Percentiles rank a stretch among this genome's conserved stretches.
These are phyloP conservation scores for Rapana venosa DNA, from an alignment of 2,888 invertebrate species.

Conservation along the genomic window DNA sequence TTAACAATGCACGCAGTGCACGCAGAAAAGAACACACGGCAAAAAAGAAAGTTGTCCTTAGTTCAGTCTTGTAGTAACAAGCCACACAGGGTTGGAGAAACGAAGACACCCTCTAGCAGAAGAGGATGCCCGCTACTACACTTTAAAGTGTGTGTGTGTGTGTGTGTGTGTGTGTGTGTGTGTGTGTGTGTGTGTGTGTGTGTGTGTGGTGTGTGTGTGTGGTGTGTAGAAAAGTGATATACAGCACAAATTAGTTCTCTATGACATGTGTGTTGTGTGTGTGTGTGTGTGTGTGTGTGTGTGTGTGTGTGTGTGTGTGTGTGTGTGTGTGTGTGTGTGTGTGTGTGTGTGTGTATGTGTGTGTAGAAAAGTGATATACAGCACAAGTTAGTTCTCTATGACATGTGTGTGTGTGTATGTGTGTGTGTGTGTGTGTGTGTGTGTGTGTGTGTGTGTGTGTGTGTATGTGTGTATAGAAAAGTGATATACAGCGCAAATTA, in stretches of 20 bases:
- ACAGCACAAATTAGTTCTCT: neutral
- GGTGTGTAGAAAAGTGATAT: too few species aligned
- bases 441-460: neutral
- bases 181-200: neutral
- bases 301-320: slow-evolving; percentile 16
- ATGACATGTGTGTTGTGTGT: neutral
- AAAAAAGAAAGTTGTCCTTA: too few species aligned
- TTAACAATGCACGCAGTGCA: too few species aligned
- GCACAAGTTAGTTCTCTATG: neutral
- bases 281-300: slow-evolving; percentile 1
- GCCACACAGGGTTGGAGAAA: too few species aligned
- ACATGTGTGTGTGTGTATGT: neutral
- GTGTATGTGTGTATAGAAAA: neutral
- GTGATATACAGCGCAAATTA: too few species aligned
- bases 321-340: neutral
- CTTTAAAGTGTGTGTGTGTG: too few species aligned
- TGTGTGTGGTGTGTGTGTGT: neutral
- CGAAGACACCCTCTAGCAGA: too few species aligned
- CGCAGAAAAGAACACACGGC: too few species aligned
- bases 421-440: neutral
- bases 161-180: neutral
- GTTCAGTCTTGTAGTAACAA: too few species aligned
- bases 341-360: neutral
- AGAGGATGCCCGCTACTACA: too few species aligned
- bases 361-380: too few species aligned